These are phyloP conservation scores for Rhopalosiphum maidis DNA, from an alignment of 1,140 invertebrate species.

Conservation along the genomic window DNA sequence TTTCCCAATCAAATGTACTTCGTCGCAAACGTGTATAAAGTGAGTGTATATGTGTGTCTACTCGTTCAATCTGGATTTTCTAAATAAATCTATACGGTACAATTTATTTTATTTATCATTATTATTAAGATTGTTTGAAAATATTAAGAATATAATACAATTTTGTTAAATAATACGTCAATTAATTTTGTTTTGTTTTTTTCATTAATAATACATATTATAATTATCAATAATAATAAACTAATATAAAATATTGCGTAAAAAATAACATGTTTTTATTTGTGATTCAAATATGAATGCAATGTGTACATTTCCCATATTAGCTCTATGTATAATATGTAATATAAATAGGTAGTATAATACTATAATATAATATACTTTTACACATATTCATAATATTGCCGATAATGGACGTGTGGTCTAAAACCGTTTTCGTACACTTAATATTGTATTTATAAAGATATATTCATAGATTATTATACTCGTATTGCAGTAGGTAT, in stretches of 20 bases:
- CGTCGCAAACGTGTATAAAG: background rate
- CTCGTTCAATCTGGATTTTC: background rate
- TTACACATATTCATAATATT: background rate
- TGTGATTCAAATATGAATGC: no score
- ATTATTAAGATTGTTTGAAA: no score
- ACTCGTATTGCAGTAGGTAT: background rate
- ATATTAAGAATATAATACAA: no score
- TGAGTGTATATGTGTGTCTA: background rate
- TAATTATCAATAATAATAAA: no score
- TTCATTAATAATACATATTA: no score
- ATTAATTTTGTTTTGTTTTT: no score
- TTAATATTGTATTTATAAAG: background rate
- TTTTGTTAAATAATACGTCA: no score
- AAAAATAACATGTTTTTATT: no score
- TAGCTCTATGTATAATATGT: no score
- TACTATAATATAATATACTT: background rate
- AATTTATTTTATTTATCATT: no score
- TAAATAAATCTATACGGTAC: background rate
- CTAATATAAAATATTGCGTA: no score
- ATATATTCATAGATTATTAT: background rate
- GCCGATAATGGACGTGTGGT: background rate
- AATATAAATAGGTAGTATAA: background rate
- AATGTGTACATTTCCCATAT: no score
- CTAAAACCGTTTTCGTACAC: background rate
- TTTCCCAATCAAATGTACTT: constrained; percentile 35